Evolutionary conservation across 2,888 invertebrate genomes (phyloP).

Genomic region (Adineta ricciae): DNA sequence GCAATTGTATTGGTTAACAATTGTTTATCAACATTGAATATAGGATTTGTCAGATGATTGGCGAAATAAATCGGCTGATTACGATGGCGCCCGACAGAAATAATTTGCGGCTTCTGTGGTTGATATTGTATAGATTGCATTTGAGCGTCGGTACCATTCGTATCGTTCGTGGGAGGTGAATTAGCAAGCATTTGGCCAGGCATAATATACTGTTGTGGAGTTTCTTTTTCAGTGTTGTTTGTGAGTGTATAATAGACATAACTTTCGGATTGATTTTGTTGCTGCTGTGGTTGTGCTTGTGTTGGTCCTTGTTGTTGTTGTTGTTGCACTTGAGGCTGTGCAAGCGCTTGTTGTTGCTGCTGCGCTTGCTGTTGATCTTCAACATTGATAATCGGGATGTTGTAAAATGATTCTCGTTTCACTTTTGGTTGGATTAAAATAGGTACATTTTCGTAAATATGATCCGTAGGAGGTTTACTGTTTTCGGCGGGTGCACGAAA

Average conservation of each 20-base stretch:
- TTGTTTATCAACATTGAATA: not conserved
- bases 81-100: not conserved
- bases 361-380: not conserved
- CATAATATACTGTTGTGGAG: not conserved
- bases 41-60: conserved; percentile 15
- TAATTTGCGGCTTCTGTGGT: not conserved
- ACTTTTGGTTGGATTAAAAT: not conserved
- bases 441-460: conserved; percentile 1
- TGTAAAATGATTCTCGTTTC: not conserved
- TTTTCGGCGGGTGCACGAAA: not conserved
- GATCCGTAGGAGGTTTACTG: not conserved
- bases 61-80: conserved; percentile 16
- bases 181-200: not conserved
- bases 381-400: not conserved
- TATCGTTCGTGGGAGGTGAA: not conserved
- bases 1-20: conserved; percentile 19
- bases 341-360: not conserved
- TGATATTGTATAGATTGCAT: not conserved
- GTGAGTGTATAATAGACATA: not conserved
- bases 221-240: not conserved
- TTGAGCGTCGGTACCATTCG: not conserved
- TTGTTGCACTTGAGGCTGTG: not conserved
- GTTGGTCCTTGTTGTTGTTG: not conserved
- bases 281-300: not conserved
- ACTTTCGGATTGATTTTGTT: not conserved